These are phyloP conservation scores for Corella eumyota DNA, from an alignment of 23 tunicate species.

Conservation along the genomic window DNA sequence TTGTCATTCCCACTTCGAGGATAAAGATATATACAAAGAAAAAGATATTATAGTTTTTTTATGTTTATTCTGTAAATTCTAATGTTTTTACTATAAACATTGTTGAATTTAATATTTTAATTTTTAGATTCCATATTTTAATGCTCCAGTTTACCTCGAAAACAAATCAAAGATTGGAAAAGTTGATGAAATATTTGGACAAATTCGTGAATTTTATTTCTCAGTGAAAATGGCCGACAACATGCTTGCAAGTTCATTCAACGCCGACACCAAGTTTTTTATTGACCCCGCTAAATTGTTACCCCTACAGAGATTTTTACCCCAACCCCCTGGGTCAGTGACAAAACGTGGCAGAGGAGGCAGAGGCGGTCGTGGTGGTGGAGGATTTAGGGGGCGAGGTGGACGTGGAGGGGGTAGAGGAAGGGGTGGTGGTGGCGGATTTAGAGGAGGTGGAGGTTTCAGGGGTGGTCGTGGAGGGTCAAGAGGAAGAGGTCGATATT, in stretches of 20 bases:
- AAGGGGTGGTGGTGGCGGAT: conserved; percentile 25
- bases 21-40: no score
- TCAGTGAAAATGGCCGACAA: conserved; percentile 89
- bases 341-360: conserved; percentile 34
- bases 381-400: conserved; percentile 49
- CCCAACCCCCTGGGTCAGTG: conserved; percentile 48
- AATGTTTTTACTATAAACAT: not conserved
- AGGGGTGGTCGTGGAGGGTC: conserved; percentile 42
- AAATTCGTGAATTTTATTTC: conserved; percentile 72
- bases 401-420: conserved; percentile 38
- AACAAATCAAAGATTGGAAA: conserved; percentile 93
- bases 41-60: no score
- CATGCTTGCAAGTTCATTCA: conserved; percentile 81
- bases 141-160: conserved; percentile 88
- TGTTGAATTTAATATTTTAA: no score
- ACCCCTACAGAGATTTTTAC: conserved; percentile 65
- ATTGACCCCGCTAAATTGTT: conserved; percentile 69
- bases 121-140: conserved; percentile 77
- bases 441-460: conserved; percentile 31
- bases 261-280: conserved; percentile 67
- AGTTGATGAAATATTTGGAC: conserved; percentile 98
- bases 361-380: conserved; percentile 28
- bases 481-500: conserved; percentile 24
- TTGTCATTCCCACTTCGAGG: no score
- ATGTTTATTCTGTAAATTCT: not conserved